Conservation (phyloP, 2,888 invertebrate genomes). For the Automeris io region DNA sequence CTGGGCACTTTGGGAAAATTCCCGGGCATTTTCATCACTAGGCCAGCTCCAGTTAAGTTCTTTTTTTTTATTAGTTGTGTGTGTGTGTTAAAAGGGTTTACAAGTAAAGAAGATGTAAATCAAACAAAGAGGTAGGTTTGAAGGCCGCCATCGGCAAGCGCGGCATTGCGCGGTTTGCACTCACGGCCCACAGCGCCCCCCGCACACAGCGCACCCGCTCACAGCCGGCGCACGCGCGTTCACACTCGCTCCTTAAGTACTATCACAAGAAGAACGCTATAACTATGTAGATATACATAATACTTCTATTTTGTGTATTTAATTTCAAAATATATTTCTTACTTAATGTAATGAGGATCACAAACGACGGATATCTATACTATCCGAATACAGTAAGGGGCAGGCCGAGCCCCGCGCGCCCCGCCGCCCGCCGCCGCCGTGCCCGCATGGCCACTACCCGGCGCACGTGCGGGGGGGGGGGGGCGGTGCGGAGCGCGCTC, state of each 20-base stretch:
- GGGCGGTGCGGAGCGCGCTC: background rate
- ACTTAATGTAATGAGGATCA: constrained; percentile 38
- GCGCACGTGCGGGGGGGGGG: constrained; percentile 10
- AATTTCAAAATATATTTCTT: constrained; percentile 33
- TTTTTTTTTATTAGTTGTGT: too few relatives aligned
- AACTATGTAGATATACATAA: constrained; percentile 19
- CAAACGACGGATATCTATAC: constrained; percentile 30
- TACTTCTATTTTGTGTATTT: constrained; percentile 20
- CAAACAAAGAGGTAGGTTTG: too few relatives aligned
- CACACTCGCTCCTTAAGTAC: constrained; percentile 13
- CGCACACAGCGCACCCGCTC: constrained; percentile 9
- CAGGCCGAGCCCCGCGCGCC: background rate
- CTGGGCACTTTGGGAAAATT: too few relatives aligned
- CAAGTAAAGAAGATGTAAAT: too few relatives aligned
- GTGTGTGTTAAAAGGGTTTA: too few relatives aligned
- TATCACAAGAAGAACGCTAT: constrained; percentile 13
- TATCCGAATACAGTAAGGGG: constrained; percentile 7
- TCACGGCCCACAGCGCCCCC: constrained; percentile 3
- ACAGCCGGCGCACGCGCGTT: constrained; percentile 13
- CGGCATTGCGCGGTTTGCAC: too few relatives aligned
- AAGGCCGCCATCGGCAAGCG: too few relatives aligned
- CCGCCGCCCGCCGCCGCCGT: background rate
- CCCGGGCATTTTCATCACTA: too few relatives aligned
- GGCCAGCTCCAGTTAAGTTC: too few relatives aligned
- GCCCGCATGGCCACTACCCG: background rate